Conservation (phyloP, 2,797 vertebrate species). For the Myiotriccus ornatus region DNA sequence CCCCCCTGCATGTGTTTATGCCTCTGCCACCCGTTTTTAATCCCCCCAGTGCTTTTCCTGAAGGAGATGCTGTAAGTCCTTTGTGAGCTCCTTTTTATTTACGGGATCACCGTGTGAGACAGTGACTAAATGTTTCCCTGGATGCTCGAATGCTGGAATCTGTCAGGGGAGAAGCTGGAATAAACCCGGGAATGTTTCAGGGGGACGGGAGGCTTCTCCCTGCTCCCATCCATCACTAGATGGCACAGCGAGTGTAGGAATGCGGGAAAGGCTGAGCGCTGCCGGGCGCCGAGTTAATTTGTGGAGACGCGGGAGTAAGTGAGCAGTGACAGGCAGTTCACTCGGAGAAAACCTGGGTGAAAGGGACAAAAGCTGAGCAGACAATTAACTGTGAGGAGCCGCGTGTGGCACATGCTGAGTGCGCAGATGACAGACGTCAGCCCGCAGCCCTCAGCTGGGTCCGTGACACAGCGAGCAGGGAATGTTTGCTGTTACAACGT, state of each 20-base stretch:
- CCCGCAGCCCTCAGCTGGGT: neutral
- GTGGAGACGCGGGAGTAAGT: neutral
- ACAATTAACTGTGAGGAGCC: neutral
- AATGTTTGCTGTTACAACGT: neutral
- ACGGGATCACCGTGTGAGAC: fast-evolving
- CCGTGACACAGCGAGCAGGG: neutral
- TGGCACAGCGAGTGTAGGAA: conserved; percentile 59
- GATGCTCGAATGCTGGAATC: fast-evolving
- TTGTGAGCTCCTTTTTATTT: neutral
- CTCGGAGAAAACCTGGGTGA: neutral
- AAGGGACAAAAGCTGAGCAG: neutral
- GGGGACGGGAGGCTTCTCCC: neutral
- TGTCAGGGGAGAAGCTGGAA: neutral
- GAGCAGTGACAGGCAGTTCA: neutral
- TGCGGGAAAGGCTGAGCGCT: neutral
- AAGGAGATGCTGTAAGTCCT: neutral
- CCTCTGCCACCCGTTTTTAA: neutral
- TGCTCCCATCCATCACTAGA: conserved; percentile 49
- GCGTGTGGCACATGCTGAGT: neutral
- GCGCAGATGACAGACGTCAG: neutral
- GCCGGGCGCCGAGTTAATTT: neutral
- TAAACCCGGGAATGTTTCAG: fast-evolving
- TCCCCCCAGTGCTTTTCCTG: fast-evolving
- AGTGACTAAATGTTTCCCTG: fast-evolving
- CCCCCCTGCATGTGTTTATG: fast-evolving